Base-by-base conservation (phyloP, 2,797 vertebrate genomes). In the Poeciliopsis paucimaculata region DNA sequence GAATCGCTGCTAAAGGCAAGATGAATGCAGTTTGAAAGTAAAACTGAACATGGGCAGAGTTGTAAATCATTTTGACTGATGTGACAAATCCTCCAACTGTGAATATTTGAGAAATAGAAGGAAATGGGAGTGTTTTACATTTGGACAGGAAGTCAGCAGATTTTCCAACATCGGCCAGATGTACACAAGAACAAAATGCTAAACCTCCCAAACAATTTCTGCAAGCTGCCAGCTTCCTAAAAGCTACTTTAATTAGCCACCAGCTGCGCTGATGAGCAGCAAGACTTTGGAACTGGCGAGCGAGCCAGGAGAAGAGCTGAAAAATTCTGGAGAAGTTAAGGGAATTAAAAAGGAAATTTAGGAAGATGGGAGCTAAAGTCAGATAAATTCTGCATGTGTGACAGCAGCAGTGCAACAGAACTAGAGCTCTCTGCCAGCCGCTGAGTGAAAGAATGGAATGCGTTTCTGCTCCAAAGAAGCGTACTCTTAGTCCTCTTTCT, bases 311-410 rank as follows among this genome's bases (percentile, higher is more conserved):
- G 70, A 20, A 57, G 9, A 4, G 10, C 18, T 34, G 28, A 72
- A 79, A 86, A 73, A 18, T 39, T 16, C 20, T 6, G 11, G 74
- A 80, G 53, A 79, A 78, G 10, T 70, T 34, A 45, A 2, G 5
- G 66, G 1, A 80, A 73, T 76, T 43, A 43, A 82, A 83, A 23
- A 53, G 49, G 47, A 3, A 68, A 78, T 73, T 76, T 55, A 12
- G 74, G 45, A 85, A 91, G 91, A 89, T 78, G 86, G 87, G 77
- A 23, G 76, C 77, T 81, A 76, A 55, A 47, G 87, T 85, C 86
- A 84, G 93, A 92, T 89, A 91, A 90, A 94, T 93, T 92, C 91
- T 89, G 87, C 91, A 92, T 12, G 86, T 90, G 87, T 90, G 93
- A 94, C 87, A 84, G 90, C 84, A 84, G 57, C 84, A 81, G 57